Base-by-base conservation (phyloP, 2,888 invertebrate genomes). In the Epinotia bilunana region DNA sequence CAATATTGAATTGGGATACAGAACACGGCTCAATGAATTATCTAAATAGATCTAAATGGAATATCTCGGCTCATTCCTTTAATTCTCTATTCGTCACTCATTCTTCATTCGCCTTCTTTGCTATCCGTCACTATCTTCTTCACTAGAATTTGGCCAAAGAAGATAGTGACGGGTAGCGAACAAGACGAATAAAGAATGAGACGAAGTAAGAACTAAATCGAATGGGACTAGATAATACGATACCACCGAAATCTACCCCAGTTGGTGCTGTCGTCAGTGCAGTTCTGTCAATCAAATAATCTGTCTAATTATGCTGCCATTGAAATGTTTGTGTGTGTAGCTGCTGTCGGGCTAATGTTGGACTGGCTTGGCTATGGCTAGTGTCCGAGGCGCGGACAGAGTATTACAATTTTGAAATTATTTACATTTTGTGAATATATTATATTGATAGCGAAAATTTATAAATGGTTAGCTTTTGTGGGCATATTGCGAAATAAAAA, bases 401-500 rank as follows among this genome's bases (percentile, higher is more conserved):
- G 46, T 60, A 18, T 18, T 39, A 46, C 33, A 20, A 83, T 87
- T 87, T 85, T 85, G 77, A 79, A 76, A 78, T 68, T 81, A 83
- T 83, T 81, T 78, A 79, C 77, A 72, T 78, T 81, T 87, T 91
- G 90, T 92, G 90, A 88, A 91, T 89, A 90, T 86, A 87, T 86
- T 89, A 87, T 87, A 88, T 88, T 83, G 83, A 87, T 91, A 92
- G 90, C 83, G 86, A 89, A 86, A 91, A 87, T 91, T 91, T 92
- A 91, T 89, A 84, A 84, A 91, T 80, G 85, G 91, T 91, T 92
- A 91, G 93, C 93, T 92, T 94, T 92, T 92, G 92, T 92, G 93
- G 87, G 92, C 92, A 91, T 93, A 90, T 92, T 93, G 93, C 89
- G 85, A 83, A 92, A 89, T 91, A 92, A 93, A 93, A 89, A 86